Percentiles rank a stretch among this genome's conserved stretches.
Evolutionary conservation across 2,888 invertebrate genomes (phyloP).

Genomic region (Leptodirus hochenwartii): DNA sequence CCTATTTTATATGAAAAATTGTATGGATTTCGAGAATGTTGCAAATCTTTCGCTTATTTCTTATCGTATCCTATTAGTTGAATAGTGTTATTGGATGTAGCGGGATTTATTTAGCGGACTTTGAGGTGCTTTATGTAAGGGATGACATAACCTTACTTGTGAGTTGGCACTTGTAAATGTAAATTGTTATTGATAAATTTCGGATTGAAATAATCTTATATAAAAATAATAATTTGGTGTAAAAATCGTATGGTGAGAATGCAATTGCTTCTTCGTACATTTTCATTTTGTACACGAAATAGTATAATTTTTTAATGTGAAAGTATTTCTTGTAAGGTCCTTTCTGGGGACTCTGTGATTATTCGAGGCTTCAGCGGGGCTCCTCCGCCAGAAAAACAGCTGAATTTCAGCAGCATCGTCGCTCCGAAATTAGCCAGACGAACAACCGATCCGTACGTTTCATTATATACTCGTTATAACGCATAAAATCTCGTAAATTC

Average conservation of each 20-base stretch:
- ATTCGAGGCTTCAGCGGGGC: slow-evolving; percentile 77
- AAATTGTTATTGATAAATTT: too few species aligned
- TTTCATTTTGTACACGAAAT: not conserved
- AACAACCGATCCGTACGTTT: slow-evolving; percentile 34
- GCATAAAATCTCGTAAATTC: slow-evolving; percentile 19
- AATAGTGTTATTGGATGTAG: too few species aligned
- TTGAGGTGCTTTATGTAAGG: slow-evolving; percentile 5
- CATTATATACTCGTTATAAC: slow-evolving; percentile 12
- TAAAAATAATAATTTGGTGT: too few species aligned
- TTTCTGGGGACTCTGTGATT: slow-evolving; percentile 91
- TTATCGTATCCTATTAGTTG: too few species aligned
- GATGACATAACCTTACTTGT: too few species aligned
- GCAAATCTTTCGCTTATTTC: too few species aligned
- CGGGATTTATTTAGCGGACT: too few species aligned
- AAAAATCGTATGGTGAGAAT: slow-evolving; percentile 2
- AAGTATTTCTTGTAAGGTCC: slow-evolving; percentile 43
- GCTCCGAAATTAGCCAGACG: slow-evolving; percentile 82
- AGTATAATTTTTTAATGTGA: slow-evolving; percentile 6
- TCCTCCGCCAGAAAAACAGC: slow-evolving; percentile 80
- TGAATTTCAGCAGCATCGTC: slow-evolving; percentile 76
- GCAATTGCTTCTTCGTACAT: not conserved
- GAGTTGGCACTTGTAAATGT: too few species aligned
- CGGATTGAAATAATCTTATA: too few species aligned
- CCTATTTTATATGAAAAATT: slow-evolving; percentile 10
- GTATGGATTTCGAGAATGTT: too few species aligned